Evolutionary conservation across 2,113 vertebrate species (phyloP).

Genomic region (Zosterops borbonicus): DNA sequence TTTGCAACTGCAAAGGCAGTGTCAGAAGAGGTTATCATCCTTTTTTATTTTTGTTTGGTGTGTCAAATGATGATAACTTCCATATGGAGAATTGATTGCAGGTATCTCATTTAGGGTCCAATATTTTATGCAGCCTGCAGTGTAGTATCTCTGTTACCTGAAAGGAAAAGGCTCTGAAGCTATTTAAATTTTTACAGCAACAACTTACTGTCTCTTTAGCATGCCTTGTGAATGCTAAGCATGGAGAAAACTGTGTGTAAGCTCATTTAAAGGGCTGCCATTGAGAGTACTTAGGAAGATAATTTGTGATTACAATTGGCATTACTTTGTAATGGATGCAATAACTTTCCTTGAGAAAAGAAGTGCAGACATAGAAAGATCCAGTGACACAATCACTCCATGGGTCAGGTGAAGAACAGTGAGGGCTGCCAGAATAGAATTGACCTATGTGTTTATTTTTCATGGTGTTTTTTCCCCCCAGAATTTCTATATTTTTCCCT

Average conservation of each 20-base stretch:
- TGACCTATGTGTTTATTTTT: neutral
- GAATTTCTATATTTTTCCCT: neutral
- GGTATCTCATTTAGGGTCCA: neutral
- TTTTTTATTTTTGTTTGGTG: neutral
- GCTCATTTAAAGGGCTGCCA: neutral
- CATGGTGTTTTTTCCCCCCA: neutral
- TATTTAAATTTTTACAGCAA: constrained; percentile 20
- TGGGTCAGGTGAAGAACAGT: neutral
- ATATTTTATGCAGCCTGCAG: neutral
- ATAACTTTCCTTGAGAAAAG: neutral
- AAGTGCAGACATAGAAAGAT: neutral
- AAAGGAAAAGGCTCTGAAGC: neutral
- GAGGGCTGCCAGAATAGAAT: neutral
- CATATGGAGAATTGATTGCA: neutral
- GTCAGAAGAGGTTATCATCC: neutral
- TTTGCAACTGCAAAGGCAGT: neutral
- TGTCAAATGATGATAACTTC: neutral
- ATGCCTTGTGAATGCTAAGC: constrained; percentile 5
- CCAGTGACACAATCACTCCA: accelerated
- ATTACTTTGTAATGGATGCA: neutral
- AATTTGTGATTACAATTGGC: neutral
- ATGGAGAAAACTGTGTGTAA: neutral
- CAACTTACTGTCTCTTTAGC: neutral
- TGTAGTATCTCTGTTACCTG: neutral
- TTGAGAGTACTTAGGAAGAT: neutral